Conservation (phyloP, 2,797 vertebrate genomes). For the Phoebastria nigripes region DNA sequence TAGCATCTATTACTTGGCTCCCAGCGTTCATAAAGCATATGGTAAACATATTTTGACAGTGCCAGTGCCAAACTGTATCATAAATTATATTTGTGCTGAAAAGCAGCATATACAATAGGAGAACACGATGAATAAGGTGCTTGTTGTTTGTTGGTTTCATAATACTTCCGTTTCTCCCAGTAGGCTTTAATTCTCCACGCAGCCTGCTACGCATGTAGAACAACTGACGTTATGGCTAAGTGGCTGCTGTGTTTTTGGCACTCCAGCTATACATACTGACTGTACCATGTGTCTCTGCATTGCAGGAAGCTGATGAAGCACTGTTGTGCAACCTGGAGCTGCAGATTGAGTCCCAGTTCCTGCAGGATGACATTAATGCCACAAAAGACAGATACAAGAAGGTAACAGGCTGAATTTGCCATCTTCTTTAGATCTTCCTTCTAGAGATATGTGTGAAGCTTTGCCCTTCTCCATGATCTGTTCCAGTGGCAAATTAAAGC, state of each 20-base stretch:
- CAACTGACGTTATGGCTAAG: accelerated
- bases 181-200: neutral
- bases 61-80: neutral
- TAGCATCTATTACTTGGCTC: accelerated
- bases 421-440: neutral
- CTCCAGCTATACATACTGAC: neutral
- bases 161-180: neutral
- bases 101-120: neutral
- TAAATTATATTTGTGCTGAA: neutral
- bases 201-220: accelerated
- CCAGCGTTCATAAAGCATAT: neutral
- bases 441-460: neutral
- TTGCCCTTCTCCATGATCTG: neutral
- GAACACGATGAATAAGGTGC: neutral
- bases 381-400: slow-evolving; percentile 93
- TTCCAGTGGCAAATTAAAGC: neutral
- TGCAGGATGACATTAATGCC: slow-evolving; percentile 90
- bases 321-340: slow-evolving; percentile 88
- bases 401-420: slow-evolving; percentile 69
- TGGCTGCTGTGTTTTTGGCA: neutral
- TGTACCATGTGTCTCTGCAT: neutral
- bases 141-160: neutral
- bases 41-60: neutral
- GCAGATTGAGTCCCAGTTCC: slow-evolving; percentile 92
- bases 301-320: slow-evolving; percentile 88